Percentiles rank a stretch among this genome's conserved stretches.
Conservation (phyloP, 2,113 vertebrate genomes). For the Hemichromis elongatus region DNA sequence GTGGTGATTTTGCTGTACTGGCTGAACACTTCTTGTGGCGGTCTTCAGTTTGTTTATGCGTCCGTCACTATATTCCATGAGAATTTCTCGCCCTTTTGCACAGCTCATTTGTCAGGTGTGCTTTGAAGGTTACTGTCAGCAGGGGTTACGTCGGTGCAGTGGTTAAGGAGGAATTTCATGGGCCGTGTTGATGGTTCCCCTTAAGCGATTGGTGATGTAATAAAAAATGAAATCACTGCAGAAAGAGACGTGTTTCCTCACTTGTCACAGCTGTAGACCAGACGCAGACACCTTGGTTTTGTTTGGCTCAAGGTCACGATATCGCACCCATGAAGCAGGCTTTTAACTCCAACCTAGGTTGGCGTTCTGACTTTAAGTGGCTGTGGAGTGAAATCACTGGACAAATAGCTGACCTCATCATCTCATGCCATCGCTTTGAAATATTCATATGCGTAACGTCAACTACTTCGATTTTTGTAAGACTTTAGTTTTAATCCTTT, state of each 20-base stretch:
- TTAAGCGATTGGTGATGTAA: not conserved
- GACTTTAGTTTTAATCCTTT: not conserved
- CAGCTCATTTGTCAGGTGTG: not conserved
- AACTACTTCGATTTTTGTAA: not conserved
- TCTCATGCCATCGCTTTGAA: not conserved
- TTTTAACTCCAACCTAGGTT: not conserved
- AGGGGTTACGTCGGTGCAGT: not conserved
- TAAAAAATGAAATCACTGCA: not conserved
- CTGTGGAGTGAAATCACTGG: not conserved
- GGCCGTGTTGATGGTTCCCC: not conserved
- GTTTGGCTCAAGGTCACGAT: constrained; percentile 28
- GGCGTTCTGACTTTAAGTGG: not conserved
- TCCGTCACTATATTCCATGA: not conserved
- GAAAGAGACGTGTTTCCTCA: not conserved
- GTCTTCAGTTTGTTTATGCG: not conserved
- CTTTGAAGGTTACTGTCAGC: constrained; percentile 38
- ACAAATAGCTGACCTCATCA: constrained; percentile 26
- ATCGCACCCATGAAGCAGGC: not conserved
- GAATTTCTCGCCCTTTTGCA: not conserved
- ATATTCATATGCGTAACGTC: not conserved
- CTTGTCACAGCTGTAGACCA: not conserved
- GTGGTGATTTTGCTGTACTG: not conserved
- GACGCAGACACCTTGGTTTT: not conserved
- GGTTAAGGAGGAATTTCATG: not conserved
- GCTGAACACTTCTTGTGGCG: not conserved